Base-by-base conservation (phyloP, 2,888 invertebrate genomes). In the Caenorhabditis angaria region DNA sequence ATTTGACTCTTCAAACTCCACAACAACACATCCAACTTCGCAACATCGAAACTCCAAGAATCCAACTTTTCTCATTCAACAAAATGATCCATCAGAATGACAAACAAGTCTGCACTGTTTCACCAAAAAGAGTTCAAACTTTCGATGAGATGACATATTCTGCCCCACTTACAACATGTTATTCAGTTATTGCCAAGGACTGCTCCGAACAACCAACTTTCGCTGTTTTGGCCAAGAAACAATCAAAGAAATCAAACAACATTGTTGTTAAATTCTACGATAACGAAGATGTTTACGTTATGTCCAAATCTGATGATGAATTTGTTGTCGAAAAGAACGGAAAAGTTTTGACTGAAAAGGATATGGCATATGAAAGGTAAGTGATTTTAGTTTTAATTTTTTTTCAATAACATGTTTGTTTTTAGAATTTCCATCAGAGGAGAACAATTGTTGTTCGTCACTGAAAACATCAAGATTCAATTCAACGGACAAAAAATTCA, bases 131-230 rank as follows among this genome's bases (percentile, higher is more conserved):
- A 53, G 68, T 88, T 65, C 59, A 68, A 62, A 87, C 87, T 58
- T 88, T 88, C 80, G 88, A 88, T 64, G 80, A 80, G 35, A 77
- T 83, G 50, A 62, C 65, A 65, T 85, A 80, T 78, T 77, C 81
- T 41, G 83, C 82, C 47, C 83, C 86, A 50, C 66, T 86, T 57
- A 80, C 83, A 63, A 78, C 72, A 61, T 89, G 89, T 83, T 88
- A 86, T 78, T 86, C 88, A 62, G 83, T 89, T 24, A 69, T 89
- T 66, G 87, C 88, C 78, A 89, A 89, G 83, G 89, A 89, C 80
- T 89, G 88, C 81, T 87, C 88, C 20, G 78, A 84, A 24, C 63
- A 80, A 70, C 81, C 85, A 65, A 82, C 83, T 63, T 86, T 88
- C 77, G 88, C 88, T 69, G 87, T 89, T 35, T 79, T 88, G 50